These are phyloP conservation scores for Teleopsis dalmanni DNA, from an alignment of 1,140 invertebrate genomes.

Conservation along the genomic window DNA sequence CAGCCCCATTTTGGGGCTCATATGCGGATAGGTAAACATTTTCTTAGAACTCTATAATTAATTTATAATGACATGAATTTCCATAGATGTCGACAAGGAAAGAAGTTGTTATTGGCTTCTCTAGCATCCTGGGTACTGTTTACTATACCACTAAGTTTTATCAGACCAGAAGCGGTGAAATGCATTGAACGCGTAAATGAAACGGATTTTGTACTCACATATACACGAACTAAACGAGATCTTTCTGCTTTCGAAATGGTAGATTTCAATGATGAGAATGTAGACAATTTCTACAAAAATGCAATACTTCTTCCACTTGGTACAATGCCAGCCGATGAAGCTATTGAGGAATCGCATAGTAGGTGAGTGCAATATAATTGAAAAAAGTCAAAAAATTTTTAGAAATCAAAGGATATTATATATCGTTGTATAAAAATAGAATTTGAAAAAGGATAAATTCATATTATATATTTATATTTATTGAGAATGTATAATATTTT, in stretches of 20 bases:
- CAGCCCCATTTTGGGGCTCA: slow-evolving; percentile 94
- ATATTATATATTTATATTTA: not conserved
- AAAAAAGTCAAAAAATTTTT: too few species aligned
- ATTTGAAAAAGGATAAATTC: too few species aligned
- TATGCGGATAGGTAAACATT: slow-evolving; percentile 72
- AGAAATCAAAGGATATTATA: too few species aligned
- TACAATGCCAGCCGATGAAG: slow-evolving; percentile 19
- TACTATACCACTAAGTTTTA: slow-evolving; percentile 89
- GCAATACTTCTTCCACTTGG: slow-evolving; percentile 5
- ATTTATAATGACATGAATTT: not conserved
- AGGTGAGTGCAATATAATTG: slow-evolving; percentile 10
- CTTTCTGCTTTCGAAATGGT: slow-evolving; percentile 24
- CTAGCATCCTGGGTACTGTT: slow-evolving; percentile 93
- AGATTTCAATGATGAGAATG: slow-evolving; percentile 11
- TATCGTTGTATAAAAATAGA: too few species aligned
- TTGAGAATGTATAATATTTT: too few species aligned
- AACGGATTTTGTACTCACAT: slow-evolving; percentile 46
- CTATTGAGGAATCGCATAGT: slow-evolving; percentile 19
- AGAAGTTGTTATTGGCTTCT: slow-evolving; percentile 82
- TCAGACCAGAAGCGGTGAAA: slow-evolving; percentile 83
- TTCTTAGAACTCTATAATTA: slow-evolving; percentile 1
- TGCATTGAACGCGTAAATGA: slow-evolving; percentile 73
- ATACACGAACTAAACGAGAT: slow-evolving; percentile 35
- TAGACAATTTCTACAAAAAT: slow-evolving; percentile 11
- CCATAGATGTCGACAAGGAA: slow-evolving; percentile 72